Base-by-base conservation (phyloP, 2,113 vertebrate species). In the Calcarius ornatus region DNA sequence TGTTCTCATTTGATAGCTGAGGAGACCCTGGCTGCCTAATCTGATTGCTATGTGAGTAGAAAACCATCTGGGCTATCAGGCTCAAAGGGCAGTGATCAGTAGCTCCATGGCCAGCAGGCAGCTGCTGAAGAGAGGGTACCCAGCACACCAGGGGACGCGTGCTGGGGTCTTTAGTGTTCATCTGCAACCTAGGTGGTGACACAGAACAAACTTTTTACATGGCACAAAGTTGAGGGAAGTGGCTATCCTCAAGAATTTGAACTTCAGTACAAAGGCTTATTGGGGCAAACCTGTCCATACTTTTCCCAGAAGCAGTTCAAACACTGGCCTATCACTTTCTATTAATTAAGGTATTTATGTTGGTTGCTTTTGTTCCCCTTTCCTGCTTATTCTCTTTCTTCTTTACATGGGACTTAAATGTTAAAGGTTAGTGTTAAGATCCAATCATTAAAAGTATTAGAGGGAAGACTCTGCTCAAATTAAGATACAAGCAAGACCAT, bases 1-100 rank as follows among this genome's bases (percentile, higher is more conserved):
- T 43, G 92, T 81, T 93, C 88, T 96, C 88, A 88, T 96, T 88
- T 91, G 76, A 69, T 78, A 84, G 43, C 65, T 47, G 82, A 90
- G 72, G 47, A 71, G n/a, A 57, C 45, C 78, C 63, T 1, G 47
- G 79, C 88, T 93, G 69, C 68, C 64, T 88, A 75, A 96, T 91
- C 72, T 43, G 83, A 51, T 75, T 95, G 64, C 72, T 63, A 0
- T 8, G 27, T 70, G 37, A 65, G 24, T 64, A 64, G 88, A 63
- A 95, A 94, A 91, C 71, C 56, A 5, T 37, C 66, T 59, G 30
- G 60, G 47, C 59, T 50, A 27, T 73, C 63, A 85, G 79, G n/a
- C 50, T 90, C 79, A 70, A 70, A 95, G 90, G 50, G 30, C 69
- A 83, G 68, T 63, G 80, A 88, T 92, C 80, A 43, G 51, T 71